Percentiles rank a stretch among this genome's conserved stretches.
Conservation (phyloP, 2,888 invertebrate genomes). For the Lingula anatina region DNA sequence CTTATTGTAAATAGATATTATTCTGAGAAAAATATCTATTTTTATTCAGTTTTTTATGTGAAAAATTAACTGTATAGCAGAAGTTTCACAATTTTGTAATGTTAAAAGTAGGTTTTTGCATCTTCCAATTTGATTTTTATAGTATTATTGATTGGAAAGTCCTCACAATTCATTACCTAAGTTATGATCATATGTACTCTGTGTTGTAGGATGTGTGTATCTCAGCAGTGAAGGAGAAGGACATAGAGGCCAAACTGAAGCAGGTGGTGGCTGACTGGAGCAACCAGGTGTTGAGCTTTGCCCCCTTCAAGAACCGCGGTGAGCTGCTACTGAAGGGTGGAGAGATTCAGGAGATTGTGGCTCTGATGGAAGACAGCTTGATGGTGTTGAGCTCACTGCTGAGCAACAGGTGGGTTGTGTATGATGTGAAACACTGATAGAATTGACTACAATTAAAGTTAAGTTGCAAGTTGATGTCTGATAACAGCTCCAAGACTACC, state of each 20-base stretch:
- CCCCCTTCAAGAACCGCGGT: slow-evolving; percentile 74
- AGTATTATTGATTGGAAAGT: background rate
- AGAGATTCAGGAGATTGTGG: slow-evolving; percentile 65
- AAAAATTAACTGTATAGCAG: too few species aligned
- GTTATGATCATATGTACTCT: too few species aligned
- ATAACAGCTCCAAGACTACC: too few species aligned
- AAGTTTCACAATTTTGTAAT: too few species aligned
- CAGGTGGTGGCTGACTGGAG: slow-evolving; percentile 79
- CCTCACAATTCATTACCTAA: background rate
- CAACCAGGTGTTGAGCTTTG: slow-evolving; percentile 65
- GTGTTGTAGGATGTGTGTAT: slow-evolving; percentile 76
- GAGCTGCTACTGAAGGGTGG: slow-evolving; percentile 72
- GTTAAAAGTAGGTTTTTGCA: too few species aligned
- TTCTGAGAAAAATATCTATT: too few species aligned
- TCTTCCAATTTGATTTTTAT: too few species aligned
- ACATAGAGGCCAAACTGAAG: slow-evolving; percentile 82
- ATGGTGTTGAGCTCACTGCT: slow-evolving; percentile 81
- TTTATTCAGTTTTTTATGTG: too few species aligned
- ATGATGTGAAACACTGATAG: too few species aligned
- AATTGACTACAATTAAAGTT: too few species aligned
- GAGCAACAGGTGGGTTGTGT: slow-evolving; percentile 82
- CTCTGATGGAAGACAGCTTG: slow-evolving; percentile 75
- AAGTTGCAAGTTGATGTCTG: too few species aligned
- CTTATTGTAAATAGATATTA: too few species aligned
- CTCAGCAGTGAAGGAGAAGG: slow-evolving; percentile 82